phyloP scores from a whole-genome alignment of 2,797 vertebrate genomes.

The Siniperca scherzeri region DNA sequence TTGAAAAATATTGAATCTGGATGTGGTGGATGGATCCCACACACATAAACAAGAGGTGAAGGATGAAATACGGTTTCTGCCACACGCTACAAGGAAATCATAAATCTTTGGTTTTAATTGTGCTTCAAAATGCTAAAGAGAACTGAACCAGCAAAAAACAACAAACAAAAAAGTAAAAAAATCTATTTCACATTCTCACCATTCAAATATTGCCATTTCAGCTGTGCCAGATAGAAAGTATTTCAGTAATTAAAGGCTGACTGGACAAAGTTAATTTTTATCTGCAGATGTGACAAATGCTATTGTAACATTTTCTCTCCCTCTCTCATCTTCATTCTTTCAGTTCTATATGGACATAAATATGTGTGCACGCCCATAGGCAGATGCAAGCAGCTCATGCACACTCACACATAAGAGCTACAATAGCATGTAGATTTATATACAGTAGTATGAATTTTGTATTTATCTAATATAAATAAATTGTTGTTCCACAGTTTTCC shows the following conservation, averaged over 20 bases:
- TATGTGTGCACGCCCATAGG: not conserved
- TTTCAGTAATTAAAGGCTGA: not conserved
- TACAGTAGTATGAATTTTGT: not conserved
- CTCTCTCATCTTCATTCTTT: slow-evolving; percentile 8
- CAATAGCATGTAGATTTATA: slow-evolving; percentile 7
- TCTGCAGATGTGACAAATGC: slow-evolving; percentile 1
- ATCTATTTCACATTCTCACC: slow-evolving; percentile 1
- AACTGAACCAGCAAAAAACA: slow-evolving; percentile 36
- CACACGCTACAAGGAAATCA: slow-evolving; percentile 53
- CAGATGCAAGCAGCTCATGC: not conserved
- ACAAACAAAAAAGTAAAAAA: slow-evolving; percentile 20
- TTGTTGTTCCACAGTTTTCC: not conserved
- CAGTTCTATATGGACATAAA: not conserved
- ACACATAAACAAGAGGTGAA: slow-evolving; percentile 54
- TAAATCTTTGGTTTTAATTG: slow-evolving; percentile 57
- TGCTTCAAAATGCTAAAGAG: slow-evolving; percentile 44
- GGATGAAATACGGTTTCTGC: slow-evolving; percentile 53
- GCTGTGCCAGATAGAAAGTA: not conserved
- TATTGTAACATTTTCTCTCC: slow-evolving; percentile 1
- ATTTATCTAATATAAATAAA: slow-evolving; percentile 13
- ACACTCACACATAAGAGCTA: slow-evolving; percentile 5
- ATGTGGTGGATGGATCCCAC: slow-evolving; percentile 55
- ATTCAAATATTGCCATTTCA: not conserved
- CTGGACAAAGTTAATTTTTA: slow-evolving; percentile 12
- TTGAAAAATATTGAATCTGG: slow-evolving; percentile 51